Evolutionary conservation across 2,797 vertebrate species (phyloP).

Genomic region (Yasuhikotakia modesta): DNA sequence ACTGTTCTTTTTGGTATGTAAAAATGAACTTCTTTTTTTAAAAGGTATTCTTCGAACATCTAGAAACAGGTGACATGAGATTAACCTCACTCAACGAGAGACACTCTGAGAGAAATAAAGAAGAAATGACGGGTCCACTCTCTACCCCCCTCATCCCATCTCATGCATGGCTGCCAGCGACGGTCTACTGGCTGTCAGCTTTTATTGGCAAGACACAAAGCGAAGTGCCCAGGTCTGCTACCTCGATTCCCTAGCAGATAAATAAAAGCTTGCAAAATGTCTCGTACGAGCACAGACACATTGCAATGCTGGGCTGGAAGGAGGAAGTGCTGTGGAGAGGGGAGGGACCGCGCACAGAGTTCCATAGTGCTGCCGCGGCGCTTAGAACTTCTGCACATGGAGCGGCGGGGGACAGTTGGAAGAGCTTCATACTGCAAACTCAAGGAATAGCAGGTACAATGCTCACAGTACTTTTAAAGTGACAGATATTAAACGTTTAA

Average conservation of each 20-base stretch:
- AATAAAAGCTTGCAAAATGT: slow-evolving; percentile 84
- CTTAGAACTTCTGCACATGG: slow-evolving; percentile 83
- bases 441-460: slow-evolving; percentile 87
- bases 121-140: slow-evolving; percentile 81
- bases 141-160: slow-evolving; percentile 81
- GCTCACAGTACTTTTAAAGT: slow-evolving; percentile 59
- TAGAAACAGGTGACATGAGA: slow-evolving; percentile 74
- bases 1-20: neutral
- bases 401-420: slow-evolving; percentile 83
- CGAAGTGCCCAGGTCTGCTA: slow-evolving; percentile 76
- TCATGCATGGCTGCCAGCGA: slow-evolving; percentile 85
- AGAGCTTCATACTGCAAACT: slow-evolving; percentile 84
- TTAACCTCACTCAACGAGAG: slow-evolving; percentile 61
- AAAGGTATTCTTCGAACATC: slow-evolving; percentile 5
- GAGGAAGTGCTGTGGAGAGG: slow-evolving; percentile 90
- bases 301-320: slow-evolving; percentile 88
- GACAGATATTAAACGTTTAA: slow-evolving; percentile 22
- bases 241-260: slow-evolving; percentile 73
- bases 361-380: slow-evolving; percentile 81
- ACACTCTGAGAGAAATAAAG: slow-evolving; percentile 73
- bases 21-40: neutral
- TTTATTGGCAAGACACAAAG: slow-evolving; percentile 83
- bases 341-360: slow-evolving; percentile 84
- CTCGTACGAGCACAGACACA: slow-evolving; percentile 73
- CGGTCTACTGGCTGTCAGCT: slow-evolving; percentile 82